A percentile compares a stretch with the other conserved stretches of the same genome.
Conservation (phyloP, 2,797 vertebrate genomes). For the Ctenopoma kingsleyae region DNA sequence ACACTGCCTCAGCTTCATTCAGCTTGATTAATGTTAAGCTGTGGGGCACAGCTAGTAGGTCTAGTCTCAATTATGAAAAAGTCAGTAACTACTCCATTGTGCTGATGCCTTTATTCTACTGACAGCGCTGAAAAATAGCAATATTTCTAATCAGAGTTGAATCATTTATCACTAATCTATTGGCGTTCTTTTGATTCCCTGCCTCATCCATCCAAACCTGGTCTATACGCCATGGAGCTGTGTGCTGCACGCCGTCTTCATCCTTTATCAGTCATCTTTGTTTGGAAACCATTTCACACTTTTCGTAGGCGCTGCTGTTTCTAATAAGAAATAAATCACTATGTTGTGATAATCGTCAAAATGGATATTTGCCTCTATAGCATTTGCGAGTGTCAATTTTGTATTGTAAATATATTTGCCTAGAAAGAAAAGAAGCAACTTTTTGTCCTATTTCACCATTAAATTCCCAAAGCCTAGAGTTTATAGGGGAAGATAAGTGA, state of each 20-base stretch:
- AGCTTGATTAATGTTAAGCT: conserved; percentile 99
- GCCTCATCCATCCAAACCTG: conserved; percentile 69
- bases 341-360: conserved; percentile 32
- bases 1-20: conserved; percentile 92
- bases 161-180: conserved; percentile 98
- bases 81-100: conserved; percentile 97
- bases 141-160: conserved; percentile 98
- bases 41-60: conserved; percentile 97
- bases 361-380: conserved; percentile 37
- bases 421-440: conserved; percentile 65
- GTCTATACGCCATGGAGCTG: conserved; percentile 47
- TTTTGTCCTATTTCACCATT: conserved; percentile 74
- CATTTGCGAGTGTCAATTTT: conserved; percentile 50
- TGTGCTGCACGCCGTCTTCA: conserved; percentile 13
- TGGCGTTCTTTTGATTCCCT: conserved; percentile 87
- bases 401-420: conserved; percentile 65
- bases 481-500: conserved; percentile 99
- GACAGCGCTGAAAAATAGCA: conserved; percentile 97
- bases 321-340: conserved; percentile 37
- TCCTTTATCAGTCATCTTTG: conserved; percentile 36
- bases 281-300: conserved; percentile 20
- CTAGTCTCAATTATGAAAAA: conserved; percentile 99
- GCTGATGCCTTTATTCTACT: conserved; percentile 96
- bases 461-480: conserved; percentile 88
- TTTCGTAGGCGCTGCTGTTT: conserved; percentile 11